Conservation (phyloP, 1,140 invertebrate species). For the Caligus rogercresseyi region DNA sequence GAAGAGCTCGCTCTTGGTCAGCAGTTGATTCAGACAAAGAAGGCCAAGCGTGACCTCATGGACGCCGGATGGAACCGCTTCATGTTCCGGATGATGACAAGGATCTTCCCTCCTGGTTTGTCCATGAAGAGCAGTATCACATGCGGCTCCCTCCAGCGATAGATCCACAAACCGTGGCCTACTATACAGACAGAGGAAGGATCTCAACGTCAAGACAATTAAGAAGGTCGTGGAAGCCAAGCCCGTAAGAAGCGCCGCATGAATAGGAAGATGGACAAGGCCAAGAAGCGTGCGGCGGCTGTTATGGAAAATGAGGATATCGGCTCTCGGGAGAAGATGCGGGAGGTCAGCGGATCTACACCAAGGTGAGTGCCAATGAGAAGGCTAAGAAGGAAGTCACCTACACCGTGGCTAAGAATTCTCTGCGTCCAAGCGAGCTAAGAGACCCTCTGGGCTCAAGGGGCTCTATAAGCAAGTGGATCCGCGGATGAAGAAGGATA, state of each 20-base stretch:
- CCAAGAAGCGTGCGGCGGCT: constrained; percentile 83
- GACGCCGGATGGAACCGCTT: constrained; percentile 39
- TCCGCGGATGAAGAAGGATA: constrained; percentile 86
- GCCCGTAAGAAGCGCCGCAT: constrained; percentile 85
- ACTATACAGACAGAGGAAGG: constrained; percentile 42
- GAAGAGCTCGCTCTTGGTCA: constrained; percentile 73
- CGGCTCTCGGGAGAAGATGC: constrained; percentile 29
- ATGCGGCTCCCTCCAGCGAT: constrained; percentile 32
- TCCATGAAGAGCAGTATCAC: constrained; percentile 77
- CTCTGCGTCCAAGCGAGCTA: constrained; percentile 49
- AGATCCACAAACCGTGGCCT: constrained; percentile 30
- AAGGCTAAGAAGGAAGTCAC: constrained; percentile 72
- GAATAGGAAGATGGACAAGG: constrained; percentile 66
- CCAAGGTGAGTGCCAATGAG: constrained; percentile 15
- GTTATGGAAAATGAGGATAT: constrained; percentile 77
- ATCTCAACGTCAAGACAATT: constrained; percentile 80
- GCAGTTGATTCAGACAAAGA: constrained; percentile 62
- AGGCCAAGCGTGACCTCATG: constrained; percentile 60
- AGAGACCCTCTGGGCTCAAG: constrained; percentile 65
- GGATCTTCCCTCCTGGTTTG: constrained; percentile 88
- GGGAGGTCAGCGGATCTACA: constrained; percentile 24
- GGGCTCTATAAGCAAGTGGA: constrained; percentile 88
- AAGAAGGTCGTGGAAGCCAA: constrained; percentile 96
- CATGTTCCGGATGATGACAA: constrained; percentile 43
- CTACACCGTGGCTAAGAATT: constrained; percentile 89